These are phyloP conservation scores for Triops longicaudatus DNA, from an alignment of 1,140 invertebrate species.

Conservation along the genomic window DNA sequence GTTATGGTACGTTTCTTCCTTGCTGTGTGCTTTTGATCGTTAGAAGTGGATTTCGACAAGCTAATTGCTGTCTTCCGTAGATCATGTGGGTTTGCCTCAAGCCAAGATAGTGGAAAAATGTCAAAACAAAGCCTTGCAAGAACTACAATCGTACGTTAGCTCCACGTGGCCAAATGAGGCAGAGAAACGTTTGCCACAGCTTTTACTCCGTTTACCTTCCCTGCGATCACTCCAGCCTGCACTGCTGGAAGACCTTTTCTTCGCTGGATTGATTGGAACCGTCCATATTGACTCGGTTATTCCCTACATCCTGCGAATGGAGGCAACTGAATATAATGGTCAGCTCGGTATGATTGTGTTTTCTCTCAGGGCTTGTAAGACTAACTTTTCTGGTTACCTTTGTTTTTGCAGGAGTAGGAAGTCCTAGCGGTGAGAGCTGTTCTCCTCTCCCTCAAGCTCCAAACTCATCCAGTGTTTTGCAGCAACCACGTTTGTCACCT, in stretches of 20 bases:
- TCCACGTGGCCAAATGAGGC: slow-evolving; percentile 44
- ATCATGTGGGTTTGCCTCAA: slow-evolving; percentile 39
- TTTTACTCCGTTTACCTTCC: slow-evolving; percentile 64
- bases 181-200: slow-evolving; percentile 53
- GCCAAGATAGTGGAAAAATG: slow-evolving; percentile 51
- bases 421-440: neutral
- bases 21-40: slow-evolving; percentile 5
- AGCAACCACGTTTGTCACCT: neutral
- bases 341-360: slow-evolving; percentile 29
- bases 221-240: slow-evolving; percentile 65
- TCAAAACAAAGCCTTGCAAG: slow-evolving; percentile 63
- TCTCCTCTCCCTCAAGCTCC: neutral
- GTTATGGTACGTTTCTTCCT: slow-evolving; percentile 43
- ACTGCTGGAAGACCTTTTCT: slow-evolving; percentile 85
- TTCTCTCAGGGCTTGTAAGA: neutral
- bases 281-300: slow-evolving; percentile 86
- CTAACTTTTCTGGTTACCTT: neutral
- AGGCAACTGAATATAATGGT: slow-evolving; percentile 40
- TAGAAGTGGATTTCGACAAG: slow-evolving; percentile 26
- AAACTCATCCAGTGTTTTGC: neutral
- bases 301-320: slow-evolving; percentile 81
- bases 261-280: slow-evolving; percentile 81
- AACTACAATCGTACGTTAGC: slow-evolving; percentile 52
- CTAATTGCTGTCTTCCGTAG: slow-evolving; percentile 32
- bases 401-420: neutral